Percentiles rank a stretch among this genome's conserved stretches.
Conservation (phyloP, 2,888 invertebrate species). For the Oxyteleia sp. region DNA sequence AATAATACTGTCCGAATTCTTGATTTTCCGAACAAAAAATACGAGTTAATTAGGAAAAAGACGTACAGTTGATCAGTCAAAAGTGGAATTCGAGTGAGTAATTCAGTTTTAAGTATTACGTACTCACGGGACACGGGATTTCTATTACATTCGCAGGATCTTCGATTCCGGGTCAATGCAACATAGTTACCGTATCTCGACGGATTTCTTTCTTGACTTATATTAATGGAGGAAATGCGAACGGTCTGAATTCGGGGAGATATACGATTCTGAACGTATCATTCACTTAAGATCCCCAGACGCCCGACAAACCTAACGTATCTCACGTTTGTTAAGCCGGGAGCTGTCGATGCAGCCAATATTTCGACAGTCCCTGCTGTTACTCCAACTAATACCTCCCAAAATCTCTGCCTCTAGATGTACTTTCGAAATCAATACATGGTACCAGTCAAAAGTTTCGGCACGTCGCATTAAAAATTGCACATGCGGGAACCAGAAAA, state of each 20-base stretch:
- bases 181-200: conserved; percentile 75
- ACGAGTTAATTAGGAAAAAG: conserved; percentile 48
- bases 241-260: conserved; percentile 60
- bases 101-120: conserved; percentile 75
- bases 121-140: conserved; percentile 59
- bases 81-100: conserved; percentile 31
- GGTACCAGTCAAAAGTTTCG: conserved; percentile 21
- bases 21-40: background rate
- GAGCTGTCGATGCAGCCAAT: conserved; percentile 74
- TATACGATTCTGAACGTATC: conserved; percentile 73
- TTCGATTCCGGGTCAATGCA: conserved; percentile 78
- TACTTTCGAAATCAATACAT: conserved; percentile 35
- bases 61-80: conserved; percentile 42
- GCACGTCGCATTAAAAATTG: background rate
- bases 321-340: conserved; percentile 76
- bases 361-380: conserved; percentile 59
- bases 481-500: no score
- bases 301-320: conserved; percentile 70
- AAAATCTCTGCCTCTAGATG: conserved; percentile 30
- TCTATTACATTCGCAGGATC: conserved; percentile 71
- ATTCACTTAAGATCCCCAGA: conserved; percentile 75
- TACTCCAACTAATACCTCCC: conserved; percentile 52
- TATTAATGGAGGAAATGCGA: conserved; percentile 76
- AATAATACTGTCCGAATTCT: no score
- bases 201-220: conserved; percentile 77